phyloP scores from a whole-genome alignment of 35 echinoderm and acorn worm genomes.

The Hemicentrotus pulcherrimus region DNA sequence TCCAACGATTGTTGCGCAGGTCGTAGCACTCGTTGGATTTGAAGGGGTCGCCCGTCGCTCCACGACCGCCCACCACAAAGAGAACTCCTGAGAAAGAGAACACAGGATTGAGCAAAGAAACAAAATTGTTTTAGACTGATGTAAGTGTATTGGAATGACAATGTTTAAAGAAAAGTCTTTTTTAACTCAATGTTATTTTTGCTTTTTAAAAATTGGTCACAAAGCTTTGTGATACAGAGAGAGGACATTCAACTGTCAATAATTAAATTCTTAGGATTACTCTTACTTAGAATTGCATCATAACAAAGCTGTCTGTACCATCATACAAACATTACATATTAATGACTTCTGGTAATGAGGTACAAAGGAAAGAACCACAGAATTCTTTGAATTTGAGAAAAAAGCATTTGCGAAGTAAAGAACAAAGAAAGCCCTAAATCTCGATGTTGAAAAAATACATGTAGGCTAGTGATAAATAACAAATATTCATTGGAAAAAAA shows the following conservation, averaged over 20 bases:
- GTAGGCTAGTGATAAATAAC: too few relatives aligned
- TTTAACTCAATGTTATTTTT: too few relatives aligned
- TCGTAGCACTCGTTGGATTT: slow-evolving; percentile 94
- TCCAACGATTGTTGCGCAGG: slow-evolving; percentile 76
- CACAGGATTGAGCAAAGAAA: neutral
- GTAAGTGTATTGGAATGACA: neutral
- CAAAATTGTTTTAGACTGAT: neutral
- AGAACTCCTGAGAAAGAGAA: slow-evolving; percentile 66
- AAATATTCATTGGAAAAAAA: too few relatives aligned
- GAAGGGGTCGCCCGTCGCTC: slow-evolving; percentile 91
- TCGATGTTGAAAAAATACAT: too few relatives aligned
- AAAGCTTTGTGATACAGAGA: neutral
- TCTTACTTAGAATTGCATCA: neutral
- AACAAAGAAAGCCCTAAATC: too few relatives aligned
- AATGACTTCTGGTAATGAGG: neutral
- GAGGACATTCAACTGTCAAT: neutral
- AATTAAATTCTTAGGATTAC: neutral
- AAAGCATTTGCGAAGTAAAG: too few relatives aligned
- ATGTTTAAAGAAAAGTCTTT: neutral
- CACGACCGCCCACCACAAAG: slow-evolving; percentile 83
- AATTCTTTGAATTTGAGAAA: too few relatives aligned
- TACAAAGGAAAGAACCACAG: neutral
- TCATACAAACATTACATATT: neutral
- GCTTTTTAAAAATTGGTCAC: too few relatives aligned
- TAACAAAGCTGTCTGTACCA: neutral